Base-by-base conservation (phyloP, 1,140 invertebrate genomes). In the Drosophila arawakana region DNA sequence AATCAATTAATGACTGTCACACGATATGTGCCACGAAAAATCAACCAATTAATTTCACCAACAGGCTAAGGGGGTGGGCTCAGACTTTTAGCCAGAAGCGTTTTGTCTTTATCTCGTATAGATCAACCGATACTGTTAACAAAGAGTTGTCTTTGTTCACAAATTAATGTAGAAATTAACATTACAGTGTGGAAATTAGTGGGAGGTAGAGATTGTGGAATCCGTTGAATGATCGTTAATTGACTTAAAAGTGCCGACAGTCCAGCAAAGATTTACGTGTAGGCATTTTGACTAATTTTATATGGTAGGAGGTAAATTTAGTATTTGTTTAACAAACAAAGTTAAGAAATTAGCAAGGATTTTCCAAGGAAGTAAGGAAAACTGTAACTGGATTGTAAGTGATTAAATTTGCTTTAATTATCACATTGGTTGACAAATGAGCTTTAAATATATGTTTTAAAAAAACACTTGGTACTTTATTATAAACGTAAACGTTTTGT, bases 1-100 rank as follows among this genome's bases (percentile, higher is more conserved):
- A 66, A 73, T 73, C 54, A 73, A 73, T 73, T 67, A 73, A 59
- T 43, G 21, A 2, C 21, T 71, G 68, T 57, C 60, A 65, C 25
- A 66, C 61, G 44, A 57, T 55, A 62, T 18, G 30, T 1, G 30
- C 18, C 34, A 63, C 37, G 9, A 66, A 49, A 47, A 25, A 25
- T 35, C 35, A 57, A 21, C 15, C 69, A 66, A 65, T 72, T 49
- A 58, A 65, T 58, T 58, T 34, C 13, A 65, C 9, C 6, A 37
- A 35, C 44, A 50, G 34, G 54, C 7, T 25, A 39, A 1, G 37
- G 4, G 39, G 10, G 10, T 41, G 10, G 1, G 4, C 13, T 6
- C 13, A 10, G n/a, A 5, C 5, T 39, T 21, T 39, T 54, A 37
- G 50, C 21, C 47, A 30, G 25, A 25, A 50, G 50, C 30, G 30